A percentile compares a stretch with the other conserved stretches of the same genome.
These are phyloP conservation scores for Rhombomys opimus DNA, from an alignment of 2,113 vertebrate species.

Conservation along the genomic window DNA sequence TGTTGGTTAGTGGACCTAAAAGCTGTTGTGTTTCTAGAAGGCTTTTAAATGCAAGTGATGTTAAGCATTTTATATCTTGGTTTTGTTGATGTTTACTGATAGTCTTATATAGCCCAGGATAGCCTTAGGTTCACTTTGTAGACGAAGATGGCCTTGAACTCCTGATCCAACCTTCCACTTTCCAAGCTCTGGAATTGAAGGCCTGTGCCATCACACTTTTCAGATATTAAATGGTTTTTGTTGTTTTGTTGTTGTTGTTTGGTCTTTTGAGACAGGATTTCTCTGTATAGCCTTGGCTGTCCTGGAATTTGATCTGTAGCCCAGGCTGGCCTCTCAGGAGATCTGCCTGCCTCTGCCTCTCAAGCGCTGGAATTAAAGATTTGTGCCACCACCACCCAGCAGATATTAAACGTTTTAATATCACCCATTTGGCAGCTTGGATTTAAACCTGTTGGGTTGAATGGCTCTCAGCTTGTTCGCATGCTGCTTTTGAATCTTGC, in stretches of 20 bases:
- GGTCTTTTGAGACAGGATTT: neutral
- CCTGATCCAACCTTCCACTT: neutral
- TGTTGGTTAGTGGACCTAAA: neutral
- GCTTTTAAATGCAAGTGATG: slow-evolving; percentile 4
- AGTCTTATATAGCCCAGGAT: neutral
- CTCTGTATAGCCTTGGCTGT: neutral
- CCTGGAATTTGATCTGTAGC: neutral
- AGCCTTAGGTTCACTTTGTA: neutral
- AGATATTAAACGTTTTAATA: slow-evolving; percentile 5
- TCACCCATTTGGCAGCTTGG: neutral
- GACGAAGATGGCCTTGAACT: neutral
- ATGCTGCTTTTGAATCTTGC: neutral
- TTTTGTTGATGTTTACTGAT: neutral
- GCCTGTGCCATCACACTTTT: neutral
- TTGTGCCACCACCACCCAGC: neutral
- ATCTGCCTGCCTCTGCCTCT: neutral
- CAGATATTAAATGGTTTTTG: neutral
- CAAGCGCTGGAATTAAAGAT: neutral
- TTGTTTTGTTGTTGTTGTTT: neutral
- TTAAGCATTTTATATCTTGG: slow-evolving; percentile 18
- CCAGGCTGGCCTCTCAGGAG: neutral
- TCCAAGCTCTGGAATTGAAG: neutral
- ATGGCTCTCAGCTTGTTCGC: slow-evolving; percentile 14
- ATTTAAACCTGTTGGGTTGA: slow-evolving; percentile 43
- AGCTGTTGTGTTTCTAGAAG: neutral